These are phyloP conservation scores for Bombus consobrinus DNA, from an alignment of 1,140 invertebrate genomes.

Conservation along the genomic window DNA sequence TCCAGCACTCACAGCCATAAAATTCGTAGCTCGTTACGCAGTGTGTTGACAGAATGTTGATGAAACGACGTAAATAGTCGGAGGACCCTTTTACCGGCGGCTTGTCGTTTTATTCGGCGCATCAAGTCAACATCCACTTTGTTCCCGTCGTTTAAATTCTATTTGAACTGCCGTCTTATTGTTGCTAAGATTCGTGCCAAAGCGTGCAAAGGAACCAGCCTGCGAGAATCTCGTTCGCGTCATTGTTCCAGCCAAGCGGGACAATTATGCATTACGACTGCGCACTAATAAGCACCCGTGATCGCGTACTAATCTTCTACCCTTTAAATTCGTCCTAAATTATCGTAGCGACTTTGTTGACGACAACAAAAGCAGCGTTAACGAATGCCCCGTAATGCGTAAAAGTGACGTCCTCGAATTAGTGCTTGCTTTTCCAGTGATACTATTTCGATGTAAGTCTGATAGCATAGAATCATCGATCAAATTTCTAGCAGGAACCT, in stretches of 20 bases:
- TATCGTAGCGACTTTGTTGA: background rate
- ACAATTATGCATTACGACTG: constrained; percentile 43
- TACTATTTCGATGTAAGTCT: no score
- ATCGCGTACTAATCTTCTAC: constrained; percentile 21
- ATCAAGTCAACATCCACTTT: constrained; percentile 28
- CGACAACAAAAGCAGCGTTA: background rate
- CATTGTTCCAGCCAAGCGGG: constrained; percentile 21
- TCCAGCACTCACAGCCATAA: background rate
- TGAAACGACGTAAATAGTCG: background rate
- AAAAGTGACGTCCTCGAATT: background rate
- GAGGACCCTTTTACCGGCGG: background rate
- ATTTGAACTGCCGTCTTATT: constrained; percentile 32
- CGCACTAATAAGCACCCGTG: constrained; percentile 26
- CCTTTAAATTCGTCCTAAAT: constrained; percentile 18
- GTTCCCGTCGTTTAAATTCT: constrained; percentile 36
- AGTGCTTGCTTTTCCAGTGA: background rate
- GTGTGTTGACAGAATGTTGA: background rate
- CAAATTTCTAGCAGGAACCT: no score
- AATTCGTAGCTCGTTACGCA: background rate
- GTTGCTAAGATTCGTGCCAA: constrained; percentile 18
- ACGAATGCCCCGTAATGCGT: background rate
- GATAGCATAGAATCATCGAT: no score
- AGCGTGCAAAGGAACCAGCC: background rate
- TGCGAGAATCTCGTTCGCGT: constrained; percentile 32
- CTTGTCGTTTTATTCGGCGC: constrained; percentile 5